Conservation (phyloP, 2,797 vertebrate species). For the Pelochelys cantorii region DNA sequence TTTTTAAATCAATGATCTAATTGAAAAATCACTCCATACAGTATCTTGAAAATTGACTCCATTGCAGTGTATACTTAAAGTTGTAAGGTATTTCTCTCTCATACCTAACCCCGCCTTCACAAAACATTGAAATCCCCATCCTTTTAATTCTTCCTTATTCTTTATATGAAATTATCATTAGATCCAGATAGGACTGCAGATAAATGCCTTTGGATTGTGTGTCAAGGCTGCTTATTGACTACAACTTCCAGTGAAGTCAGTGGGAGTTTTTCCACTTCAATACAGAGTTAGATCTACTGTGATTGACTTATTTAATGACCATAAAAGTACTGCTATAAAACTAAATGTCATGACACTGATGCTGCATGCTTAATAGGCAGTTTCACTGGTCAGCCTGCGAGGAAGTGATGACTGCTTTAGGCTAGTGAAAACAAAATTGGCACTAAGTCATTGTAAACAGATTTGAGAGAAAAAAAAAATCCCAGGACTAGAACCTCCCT, state of each 20-base stretch:
- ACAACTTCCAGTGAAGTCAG: not conserved
- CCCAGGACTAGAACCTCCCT: not conserved
- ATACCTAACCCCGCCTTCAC: rapidly evolving
- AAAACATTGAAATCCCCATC: not conserved
- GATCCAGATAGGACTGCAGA: not conserved
- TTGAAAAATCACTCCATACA: not conserved
- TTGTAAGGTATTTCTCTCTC: not conserved
- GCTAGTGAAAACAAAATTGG: not conserved
- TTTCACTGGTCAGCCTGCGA: not conserved
- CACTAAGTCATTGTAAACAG: not conserved
- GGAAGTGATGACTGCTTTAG: not conserved
- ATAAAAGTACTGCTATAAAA: not conserved
- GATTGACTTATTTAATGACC: not conserved
- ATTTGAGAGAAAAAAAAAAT: not conserved
- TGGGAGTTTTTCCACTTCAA: constrained; percentile 24
- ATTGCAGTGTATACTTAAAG: not conserved
- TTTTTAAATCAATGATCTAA: not conserved
- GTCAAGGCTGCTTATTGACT: constrained; percentile 13
- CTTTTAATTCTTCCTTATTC: not conserved
- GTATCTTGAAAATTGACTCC: not conserved
- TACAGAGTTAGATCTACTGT: not conserved
- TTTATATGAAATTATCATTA: not conserved
- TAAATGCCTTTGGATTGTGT: not conserved
- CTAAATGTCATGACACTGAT: constrained; percentile 4
- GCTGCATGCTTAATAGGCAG: not conserved